These are phyloP conservation scores for Periophthalmus magnuspinnatus DNA, from an alignment of 2,797 vertebrate species.

Conservation along the genomic window DNA sequence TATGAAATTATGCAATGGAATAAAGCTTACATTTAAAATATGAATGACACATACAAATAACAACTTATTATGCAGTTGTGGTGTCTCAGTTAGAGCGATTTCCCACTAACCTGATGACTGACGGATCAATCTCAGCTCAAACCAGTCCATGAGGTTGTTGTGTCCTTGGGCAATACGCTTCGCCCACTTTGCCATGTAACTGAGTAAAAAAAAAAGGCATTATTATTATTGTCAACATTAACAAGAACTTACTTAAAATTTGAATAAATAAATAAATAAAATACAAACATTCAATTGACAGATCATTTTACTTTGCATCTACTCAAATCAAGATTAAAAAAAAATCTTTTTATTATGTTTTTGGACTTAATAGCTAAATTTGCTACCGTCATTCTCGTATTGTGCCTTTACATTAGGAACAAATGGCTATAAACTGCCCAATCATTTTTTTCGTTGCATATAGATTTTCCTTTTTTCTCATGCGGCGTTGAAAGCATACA, in stretches of 20 bases:
- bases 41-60: too few species aligned
- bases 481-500: slow-evolving; percentile 79
- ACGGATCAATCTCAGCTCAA: neutral
- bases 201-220: too few species aligned
- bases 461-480: slow-evolving; percentile 32
- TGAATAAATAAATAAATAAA: neutral
- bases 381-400: slow-evolving; percentile 44
- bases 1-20: too few species aligned
- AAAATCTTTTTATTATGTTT: too few species aligned
- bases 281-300: neutral
- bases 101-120: neutral
- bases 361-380: too few species aligned
- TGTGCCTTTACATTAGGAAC: slow-evolving; percentile 67
- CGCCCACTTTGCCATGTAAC: too few species aligned
- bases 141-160: neutral
- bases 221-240: too few species aligned
- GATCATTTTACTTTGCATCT: too few species aligned
- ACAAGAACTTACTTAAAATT: neutral
- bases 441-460: slow-evolving; percentile 43
- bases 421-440: slow-evolving; percentile 68
- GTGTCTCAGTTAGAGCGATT: neutral
- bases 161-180: neutral
- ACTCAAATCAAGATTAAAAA: too few species aligned
- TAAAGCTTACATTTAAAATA: too few species aligned
- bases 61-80: neutral